Base-by-base conservation (phyloP, 2,888 invertebrate genomes). In the Escarpia spicata region DNA sequence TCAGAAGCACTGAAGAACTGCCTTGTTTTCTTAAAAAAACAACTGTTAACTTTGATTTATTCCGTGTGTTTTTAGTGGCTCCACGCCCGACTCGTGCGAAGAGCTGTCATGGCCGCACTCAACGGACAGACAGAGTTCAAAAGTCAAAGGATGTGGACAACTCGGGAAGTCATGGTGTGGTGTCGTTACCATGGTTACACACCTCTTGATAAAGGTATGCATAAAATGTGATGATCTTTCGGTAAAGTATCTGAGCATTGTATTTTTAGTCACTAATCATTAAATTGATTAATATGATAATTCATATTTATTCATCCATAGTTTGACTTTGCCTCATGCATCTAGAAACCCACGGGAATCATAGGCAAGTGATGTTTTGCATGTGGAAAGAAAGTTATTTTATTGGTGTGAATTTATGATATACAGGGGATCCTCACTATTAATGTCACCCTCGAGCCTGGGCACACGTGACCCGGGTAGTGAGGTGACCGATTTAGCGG, bases 101-200 rank as follows among this genome's bases (percentile, higher is more conserved):
- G 26, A 75, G 75, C 26, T 19, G 75, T 75, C 75, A 75, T 26
- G 75, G 75, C n/a, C 3, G 75, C 26, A 75, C 75, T 75, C n/a
- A 26, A 75, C n/a, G 75, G 75, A 19, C n/a, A 75, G 75, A 75
- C 75, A n/a, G 75, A 75, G 75, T 75, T 75, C 75, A 75, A 75
- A 75, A 26, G 75, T n/a, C 26, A 75, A 75, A 26, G 6, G 26
- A 3, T 75, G 75, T 75, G 75, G 75, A 75, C 75, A 75, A 75
- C 75, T 75, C 75, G 75, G 75, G 26, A 75, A n/a, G 75, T 75
- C 75, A 75, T 75, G 75, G 19, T 75, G 75, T 75, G 75, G 75
- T 75, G 75, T 75, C 75, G 75, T 75, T 75, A 75, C 75, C 75
- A 75, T n/a, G 75, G 75, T 75, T 75, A 75, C 75, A 75, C 75